Evolutionary conservation across 2,797 vertebrate genomes (phyloP).

Genomic region (Nasua narica): DNA sequence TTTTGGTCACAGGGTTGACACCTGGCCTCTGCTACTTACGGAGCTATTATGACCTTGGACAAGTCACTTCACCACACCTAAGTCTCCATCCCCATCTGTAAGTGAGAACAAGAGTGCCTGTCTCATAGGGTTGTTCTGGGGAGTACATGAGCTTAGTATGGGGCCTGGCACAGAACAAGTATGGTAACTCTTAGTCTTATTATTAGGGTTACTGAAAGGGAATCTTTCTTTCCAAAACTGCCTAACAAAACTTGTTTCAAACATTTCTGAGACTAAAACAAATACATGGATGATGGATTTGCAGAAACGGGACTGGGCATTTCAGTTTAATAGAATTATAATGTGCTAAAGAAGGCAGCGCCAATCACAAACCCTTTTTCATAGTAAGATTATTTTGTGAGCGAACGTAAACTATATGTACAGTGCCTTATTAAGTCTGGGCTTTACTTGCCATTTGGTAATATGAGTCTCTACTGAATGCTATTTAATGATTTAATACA

Average conservation of each 20-base stretch:
- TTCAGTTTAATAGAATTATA: constrained; percentile 69
- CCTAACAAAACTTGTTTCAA: constrained; percentile 49
- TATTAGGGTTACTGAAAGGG: constrained; percentile 54
- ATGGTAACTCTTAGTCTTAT: constrained; percentile 43
- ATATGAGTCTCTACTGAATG: neutral
- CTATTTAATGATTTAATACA: neutral
- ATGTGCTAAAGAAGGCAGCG: constrained; percentile 45
- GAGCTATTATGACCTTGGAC: neutral
- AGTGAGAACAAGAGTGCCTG: neutral
- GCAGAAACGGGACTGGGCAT: constrained; percentile 62
- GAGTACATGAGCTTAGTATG: neutral
- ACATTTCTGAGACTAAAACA: constrained; percentile 58
- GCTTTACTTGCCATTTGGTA: neutral
- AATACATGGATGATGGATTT: constrained; percentile 53
- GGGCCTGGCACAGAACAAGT: neutral
- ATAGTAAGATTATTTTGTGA: constrained; percentile 51
- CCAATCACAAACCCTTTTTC: constrained; percentile 38
- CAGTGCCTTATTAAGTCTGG: constrained; percentile 16
- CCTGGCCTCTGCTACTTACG: neutral
- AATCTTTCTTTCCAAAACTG: constrained; percentile 66
- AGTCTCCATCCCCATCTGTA: neutral
- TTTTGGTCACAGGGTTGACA: neutral
- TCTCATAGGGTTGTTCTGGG: neutral
- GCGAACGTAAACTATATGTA: neutral
- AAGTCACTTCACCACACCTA: neutral